phyloP scores from a whole-genome alignment of 1,140 invertebrate species.

The Platorchestia sp. region DNA sequence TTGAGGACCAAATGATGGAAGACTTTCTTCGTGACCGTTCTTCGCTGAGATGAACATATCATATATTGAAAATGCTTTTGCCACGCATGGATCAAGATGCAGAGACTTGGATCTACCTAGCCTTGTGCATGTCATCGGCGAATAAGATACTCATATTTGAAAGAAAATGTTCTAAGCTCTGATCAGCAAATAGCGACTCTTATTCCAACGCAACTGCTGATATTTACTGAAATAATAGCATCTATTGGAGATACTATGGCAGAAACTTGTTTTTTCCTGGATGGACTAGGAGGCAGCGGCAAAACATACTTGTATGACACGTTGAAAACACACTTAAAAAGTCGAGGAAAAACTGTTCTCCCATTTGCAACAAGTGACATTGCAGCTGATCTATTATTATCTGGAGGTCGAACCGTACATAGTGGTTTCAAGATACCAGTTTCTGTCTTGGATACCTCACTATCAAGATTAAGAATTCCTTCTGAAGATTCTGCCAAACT shows the following conservation, averaged over 20 bases:
- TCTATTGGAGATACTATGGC: neutral
- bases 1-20: constrained; percentile 10
- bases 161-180: no score
- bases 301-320: constrained; percentile 18
- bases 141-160: neutral
- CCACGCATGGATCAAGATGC: constrained; percentile 7
- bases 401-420: neutral
- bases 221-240: no score
- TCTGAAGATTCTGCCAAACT: constrained; percentile 19
- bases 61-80: neutral
- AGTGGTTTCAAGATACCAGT: constrained; percentile 9
- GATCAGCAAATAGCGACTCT: constrained; percentile 28
- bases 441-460: constrained; percentile 24
- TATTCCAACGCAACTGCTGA: no score
- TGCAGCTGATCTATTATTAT: neutral
- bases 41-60: neutral
- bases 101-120: constrained; percentile 6
- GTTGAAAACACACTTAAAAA: neutral
- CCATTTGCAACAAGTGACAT: neutral
- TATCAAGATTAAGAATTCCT: constrained; percentile 20
- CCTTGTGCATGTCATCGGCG: neutral
- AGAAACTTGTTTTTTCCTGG: neutral
- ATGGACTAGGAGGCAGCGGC: constrained; percentile 10
- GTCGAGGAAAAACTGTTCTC: neutral
- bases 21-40: no score